Evolutionary conservation across 2,113 vertebrate genomes (phyloP).

Genomic region (Vireo altiloquus): DNA sequence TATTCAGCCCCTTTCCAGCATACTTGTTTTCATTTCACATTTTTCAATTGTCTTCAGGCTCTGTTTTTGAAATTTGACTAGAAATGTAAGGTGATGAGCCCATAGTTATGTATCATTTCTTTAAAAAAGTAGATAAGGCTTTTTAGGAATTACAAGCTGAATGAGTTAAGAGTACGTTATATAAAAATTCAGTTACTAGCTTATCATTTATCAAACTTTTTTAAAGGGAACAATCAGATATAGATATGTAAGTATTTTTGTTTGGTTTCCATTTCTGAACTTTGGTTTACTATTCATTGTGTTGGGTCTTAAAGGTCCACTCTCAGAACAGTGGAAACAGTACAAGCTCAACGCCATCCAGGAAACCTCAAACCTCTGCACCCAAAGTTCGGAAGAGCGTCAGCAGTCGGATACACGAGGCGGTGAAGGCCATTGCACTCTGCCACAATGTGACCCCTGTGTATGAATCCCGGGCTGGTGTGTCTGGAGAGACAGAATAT

Average conservation of each 20-base stretch:
- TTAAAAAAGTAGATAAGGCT: not conserved
- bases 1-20: not conserved
- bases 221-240: not conserved
- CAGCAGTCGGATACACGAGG: slow-evolving; percentile 90
- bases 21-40: not conserved
- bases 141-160: not conserved
- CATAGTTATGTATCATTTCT: not conserved
- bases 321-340: slow-evolving; percentile 65
- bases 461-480: slow-evolving; percentile 78
- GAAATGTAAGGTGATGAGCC: not conserved
- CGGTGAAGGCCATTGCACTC: slow-evolving; percentile 91
- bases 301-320: slow-evolving; percentile 55
- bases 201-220: not conserved
- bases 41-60: not conserved
- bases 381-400: slow-evolving; percentile 94
- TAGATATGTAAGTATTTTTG: not conserved
- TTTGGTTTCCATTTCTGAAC: not conserved
- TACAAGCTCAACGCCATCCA: slow-evolving; percentile 67
- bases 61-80: not conserved
- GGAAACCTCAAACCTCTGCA: slow-evolving; percentile 73
- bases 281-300: not conserved
- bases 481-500: slow-evolving; percentile 79
- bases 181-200: not conserved
- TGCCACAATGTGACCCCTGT: slow-evolving; percentile 98
- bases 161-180: not conserved